A percentile compares a stretch with the other conserved stretches of the same genome.
Evolutionary conservation across 2,113 vertebrate species (phyloP).

Genomic region (Calyptommatus sinebrachiatus): DNA sequence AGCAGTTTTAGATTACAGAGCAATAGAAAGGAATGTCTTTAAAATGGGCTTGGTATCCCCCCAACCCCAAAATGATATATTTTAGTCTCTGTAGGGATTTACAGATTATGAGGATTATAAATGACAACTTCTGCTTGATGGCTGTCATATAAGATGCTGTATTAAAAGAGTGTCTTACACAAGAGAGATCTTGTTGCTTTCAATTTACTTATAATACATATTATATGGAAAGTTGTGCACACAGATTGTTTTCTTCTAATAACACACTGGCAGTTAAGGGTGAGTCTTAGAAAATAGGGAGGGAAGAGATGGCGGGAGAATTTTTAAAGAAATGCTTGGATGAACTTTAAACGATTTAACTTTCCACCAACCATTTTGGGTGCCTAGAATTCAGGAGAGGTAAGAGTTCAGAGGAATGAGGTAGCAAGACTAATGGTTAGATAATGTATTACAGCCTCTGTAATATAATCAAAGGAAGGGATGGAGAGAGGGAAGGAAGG

Average conservation of each 20-base stretch:
- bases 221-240: not conserved
- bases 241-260: not conserved
- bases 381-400: too few species aligned
- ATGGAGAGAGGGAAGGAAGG: too few species aligned
- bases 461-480: too few species aligned
- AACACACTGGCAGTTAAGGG: not conserved
- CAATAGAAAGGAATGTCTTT: not conserved
- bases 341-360: too few species aligned
- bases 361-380: too few species aligned
- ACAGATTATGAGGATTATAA: conserved; percentile 1
- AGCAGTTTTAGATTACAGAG: not conserved
- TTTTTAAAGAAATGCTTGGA: too few species aligned
- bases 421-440: too few species aligned
- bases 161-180: not conserved
- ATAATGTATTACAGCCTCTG: too few species aligned
- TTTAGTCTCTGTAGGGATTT: conserved; percentile 9
- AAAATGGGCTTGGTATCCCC: not conserved
- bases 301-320: too few species aligned
- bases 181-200: not conserved
- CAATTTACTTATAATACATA: not conserved
- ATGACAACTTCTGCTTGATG: not conserved
- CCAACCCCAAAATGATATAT: not conserved
- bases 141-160: not conserved
- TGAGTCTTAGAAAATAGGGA: too few species aligned
- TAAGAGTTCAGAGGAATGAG: too few species aligned